Conservation (phyloP, 2,888 invertebrate species). For the Pseudeuparius sepicola region DNA sequence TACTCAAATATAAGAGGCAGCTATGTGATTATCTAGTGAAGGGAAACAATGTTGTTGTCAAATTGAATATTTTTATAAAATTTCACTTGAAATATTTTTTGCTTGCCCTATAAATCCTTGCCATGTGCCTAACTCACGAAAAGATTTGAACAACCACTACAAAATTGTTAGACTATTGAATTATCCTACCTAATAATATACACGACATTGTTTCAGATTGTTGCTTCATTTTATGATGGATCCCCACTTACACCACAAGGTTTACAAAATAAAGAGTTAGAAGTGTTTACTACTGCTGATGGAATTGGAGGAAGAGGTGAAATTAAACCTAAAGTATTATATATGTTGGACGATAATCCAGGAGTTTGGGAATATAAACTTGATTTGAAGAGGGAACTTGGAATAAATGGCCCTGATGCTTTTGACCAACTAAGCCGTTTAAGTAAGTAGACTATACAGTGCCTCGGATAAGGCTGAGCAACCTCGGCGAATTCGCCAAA, state of each 20-base stretch:
- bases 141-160: too few relatives aligned
- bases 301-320: conserved; percentile 55
- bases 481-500: too few relatives aligned
- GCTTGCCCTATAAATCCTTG: too few relatives aligned
- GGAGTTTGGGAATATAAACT: conserved; percentile 79
- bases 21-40: too few relatives aligned
- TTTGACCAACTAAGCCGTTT: conserved; percentile 32
- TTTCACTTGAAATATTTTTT: too few relatives aligned
- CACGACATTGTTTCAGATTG: conserved; percentile 62
- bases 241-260: conserved; percentile 61
- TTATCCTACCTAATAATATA: too few relatives aligned
- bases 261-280: conserved; percentile 54
- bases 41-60: too few relatives aligned
- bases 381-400: conserved; percentile 61
- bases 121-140: too few relatives aligned
- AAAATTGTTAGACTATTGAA: too few relatives aligned
- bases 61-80: too few relatives aligned
- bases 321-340: conserved; percentile 50
- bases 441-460: conserved; percentile 27
- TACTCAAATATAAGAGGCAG: too few relatives aligned
- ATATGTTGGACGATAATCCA: conserved; percentile 53
- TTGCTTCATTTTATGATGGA: conserved; percentile 85
- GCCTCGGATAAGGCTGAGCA: too few relatives aligned
- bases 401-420: conserved; percentile 33
- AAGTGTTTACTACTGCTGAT: conserved; percentile 54